phyloP scores from a whole-genome alignment of 2,888 invertebrate genomes.

The Trachelus tabidus region DNA sequence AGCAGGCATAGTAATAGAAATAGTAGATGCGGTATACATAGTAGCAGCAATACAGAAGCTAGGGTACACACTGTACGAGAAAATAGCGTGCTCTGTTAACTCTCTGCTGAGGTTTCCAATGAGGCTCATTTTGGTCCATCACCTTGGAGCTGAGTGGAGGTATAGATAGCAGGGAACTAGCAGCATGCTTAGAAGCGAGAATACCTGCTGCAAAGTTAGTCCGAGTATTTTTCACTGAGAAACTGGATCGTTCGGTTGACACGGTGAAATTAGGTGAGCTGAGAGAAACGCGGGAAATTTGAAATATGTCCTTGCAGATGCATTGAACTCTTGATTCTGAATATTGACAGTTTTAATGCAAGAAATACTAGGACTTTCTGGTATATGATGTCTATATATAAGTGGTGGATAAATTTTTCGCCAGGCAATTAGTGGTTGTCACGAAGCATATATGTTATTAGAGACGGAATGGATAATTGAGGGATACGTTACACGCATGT shows the following conservation, averaged over 20 bases:
- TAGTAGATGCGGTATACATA: background rate
- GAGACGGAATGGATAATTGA: background rate
- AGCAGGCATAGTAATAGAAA: background rate
- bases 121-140: constrained; percentile 46
- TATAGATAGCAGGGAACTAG: background rate
- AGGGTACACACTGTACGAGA: background rate
- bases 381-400: background rate
- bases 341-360: background rate
- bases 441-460: background rate
- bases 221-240: background rate
- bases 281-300: background rate
- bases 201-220: background rate
- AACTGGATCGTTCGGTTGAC: background rate
- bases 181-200: background rate
- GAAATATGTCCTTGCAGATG: background rate
- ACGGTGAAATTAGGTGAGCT: background rate
- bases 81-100: constrained; percentile 39
- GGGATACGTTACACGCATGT: background rate
- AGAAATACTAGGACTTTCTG: background rate
- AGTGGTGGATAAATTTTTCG: background rate
- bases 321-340: background rate
- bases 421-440: background rate
- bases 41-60: background rate
- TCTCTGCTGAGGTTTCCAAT: constrained; percentile 44
- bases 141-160: constrained; percentile 14